Base-by-base conservation (phyloP, 2,113 vertebrate species). In the Procavia capensis region DNA sequence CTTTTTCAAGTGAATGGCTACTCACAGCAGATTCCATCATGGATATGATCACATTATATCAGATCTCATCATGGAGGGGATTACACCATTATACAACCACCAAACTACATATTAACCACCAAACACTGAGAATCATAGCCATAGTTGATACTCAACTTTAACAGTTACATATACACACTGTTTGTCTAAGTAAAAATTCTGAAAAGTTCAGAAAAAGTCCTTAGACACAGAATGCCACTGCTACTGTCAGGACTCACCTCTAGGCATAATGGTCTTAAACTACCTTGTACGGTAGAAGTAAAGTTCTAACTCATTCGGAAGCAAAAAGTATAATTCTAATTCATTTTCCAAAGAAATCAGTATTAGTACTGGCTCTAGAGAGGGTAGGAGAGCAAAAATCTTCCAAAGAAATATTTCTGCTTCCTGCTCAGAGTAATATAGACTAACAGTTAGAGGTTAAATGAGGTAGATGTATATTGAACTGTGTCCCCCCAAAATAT, bases 381-480 rank as follows among this genome's bases (percentile, higher is more conserved):
- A 36, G 74, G 75, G 63, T 64, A 63, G 43, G 36, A 85, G 6
- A 70, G 36, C 29, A 93, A 25, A 89, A 27, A 34, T 66, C 90
- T n/a, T 76, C 59, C 75, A 85, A 86, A 85, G 72, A 94, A 94
- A 72, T 85, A 96, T 90, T 90, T 92, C 20, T 82, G 5, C 90
- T 83, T 92, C 54, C 39, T 92, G 6, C 14, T 54, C 72, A 85
- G 50, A 66, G 54, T 47, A 43, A 93, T 91, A 24, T 59, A 72
- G 22, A 36, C 16, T 64, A 88, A 11, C 50, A 66, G 43, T 14
- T 75, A 17, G 79, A 94, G 24, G 78, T 43, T 45, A 85, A 54
- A 92, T 94, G 47, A 66, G 82, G 45, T 36, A 5, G 68, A 70
- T 36, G 20, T 36, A 36, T 11, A n/a, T 70, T 70, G 68, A 36